phyloP scores from a whole-genome alignment of 2,797 vertebrate genomes.

The Acanthurus leucopareius region DNA sequence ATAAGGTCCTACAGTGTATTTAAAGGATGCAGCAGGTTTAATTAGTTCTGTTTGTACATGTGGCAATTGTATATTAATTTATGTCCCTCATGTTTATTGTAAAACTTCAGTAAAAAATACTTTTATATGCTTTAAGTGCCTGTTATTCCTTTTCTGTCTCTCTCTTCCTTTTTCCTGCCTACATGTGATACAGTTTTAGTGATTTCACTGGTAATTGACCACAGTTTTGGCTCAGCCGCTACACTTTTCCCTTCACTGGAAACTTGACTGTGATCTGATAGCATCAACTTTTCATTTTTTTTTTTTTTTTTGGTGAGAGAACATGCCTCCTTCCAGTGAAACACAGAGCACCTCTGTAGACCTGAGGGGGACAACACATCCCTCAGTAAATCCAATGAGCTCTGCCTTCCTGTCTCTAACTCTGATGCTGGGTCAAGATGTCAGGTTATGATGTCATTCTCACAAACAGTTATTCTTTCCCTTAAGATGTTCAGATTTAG shows the following conservation, averaged over 20 bases:
- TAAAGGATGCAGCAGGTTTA: background rate
- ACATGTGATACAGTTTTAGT: constrained; percentile 64
- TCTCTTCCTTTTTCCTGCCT: constrained; percentile 30
- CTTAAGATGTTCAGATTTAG: constrained; percentile 1
- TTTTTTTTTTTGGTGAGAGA: constrained; percentile 35
- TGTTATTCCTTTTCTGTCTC: constrained; percentile 25
- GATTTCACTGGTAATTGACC: constrained; percentile 82
- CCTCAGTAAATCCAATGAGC: constrained; percentile 42
- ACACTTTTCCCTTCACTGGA: constrained; percentile 56
- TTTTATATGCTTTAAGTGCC: background rate
- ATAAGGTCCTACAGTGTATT: constrained; percentile 8
- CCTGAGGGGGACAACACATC: constrained; percentile 36
- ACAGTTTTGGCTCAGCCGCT: constrained; percentile 72
- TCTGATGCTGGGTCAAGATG: constrained; percentile 47
- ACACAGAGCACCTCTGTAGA: constrained; percentile 46
- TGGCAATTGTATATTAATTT: background rate
- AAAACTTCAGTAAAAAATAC: constrained; percentile 8
- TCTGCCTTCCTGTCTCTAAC: constrained; percentile 54
- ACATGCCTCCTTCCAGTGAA: constrained; percentile 48
- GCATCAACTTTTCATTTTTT: constrained; percentile 57
- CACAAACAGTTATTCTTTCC: constrained; percentile 47
- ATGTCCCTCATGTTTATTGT: constrained; percentile 8
- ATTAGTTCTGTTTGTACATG: constrained; percentile 16
- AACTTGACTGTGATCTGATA: constrained; percentile 70
- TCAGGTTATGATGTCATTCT: constrained; percentile 44